A percentile compares a stretch with the other conserved stretches of the same genome.
These are phyloP conservation scores for Coenobita brevimanus DNA, from an alignment of 1,140 invertebrate genomes.

Conservation along the genomic window DNA sequence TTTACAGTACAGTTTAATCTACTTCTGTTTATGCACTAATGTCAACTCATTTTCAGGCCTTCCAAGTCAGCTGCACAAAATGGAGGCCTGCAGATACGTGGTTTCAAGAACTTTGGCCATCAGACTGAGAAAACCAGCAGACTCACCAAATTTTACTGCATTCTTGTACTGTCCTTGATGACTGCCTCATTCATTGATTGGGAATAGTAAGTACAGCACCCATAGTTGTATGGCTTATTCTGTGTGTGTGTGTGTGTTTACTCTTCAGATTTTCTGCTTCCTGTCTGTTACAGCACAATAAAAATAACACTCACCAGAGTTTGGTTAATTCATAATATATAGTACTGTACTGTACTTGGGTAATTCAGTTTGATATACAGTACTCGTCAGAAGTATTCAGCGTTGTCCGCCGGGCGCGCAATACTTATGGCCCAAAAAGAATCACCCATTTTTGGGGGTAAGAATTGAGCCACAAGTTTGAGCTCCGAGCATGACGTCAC, in stretches of 20 bases:
- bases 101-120: conserved; percentile 78
- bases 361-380: too few relatives aligned
- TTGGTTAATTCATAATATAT: too few relatives aligned
- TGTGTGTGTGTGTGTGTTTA: conserved; percentile 13
- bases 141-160: conserved; percentile 73
- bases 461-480: too few relatives aligned
- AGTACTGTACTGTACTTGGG: too few relatives aligned
- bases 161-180: conserved; percentile 72
- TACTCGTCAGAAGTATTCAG: too few relatives aligned
- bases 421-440: too few relatives aligned
- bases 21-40: too few relatives aligned
- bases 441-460: too few relatives aligned
- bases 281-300: conserved; percentile 70
- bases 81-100: conserved; percentile 65
- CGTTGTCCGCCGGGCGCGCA: too few relatives aligned
- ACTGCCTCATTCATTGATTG: conserved; percentile 73
- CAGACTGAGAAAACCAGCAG: conserved; percentile 72
- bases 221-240: not conserved
- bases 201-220: conserved; percentile 73
- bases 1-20: too few relatives aligned
- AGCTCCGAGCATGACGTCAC: too few relatives aligned
- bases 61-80: not conserved
- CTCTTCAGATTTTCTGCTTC: not conserved
- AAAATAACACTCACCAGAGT: too few relatives aligned
- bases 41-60: conserved; percentile 15